These are phyloP conservation scores for Aurelia sp. DNA, from an alignment of 30 jellyfish, hydroid and myxozoan species.

Conservation along the genomic window DNA sequence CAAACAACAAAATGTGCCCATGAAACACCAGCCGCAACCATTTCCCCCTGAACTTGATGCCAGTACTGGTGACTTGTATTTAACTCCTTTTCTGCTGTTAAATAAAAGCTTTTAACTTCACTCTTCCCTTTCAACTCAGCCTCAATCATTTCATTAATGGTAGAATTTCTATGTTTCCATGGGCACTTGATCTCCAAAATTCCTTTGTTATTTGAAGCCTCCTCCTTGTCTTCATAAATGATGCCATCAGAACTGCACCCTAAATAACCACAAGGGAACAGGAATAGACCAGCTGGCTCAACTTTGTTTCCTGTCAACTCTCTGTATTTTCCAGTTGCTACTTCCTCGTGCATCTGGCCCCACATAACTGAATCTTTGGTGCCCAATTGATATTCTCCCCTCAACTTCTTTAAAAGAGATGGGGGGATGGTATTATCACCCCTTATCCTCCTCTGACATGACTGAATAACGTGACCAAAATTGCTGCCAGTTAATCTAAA, in stretches of 20 bases:
- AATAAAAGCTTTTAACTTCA: background rate
- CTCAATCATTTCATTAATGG: background rate
- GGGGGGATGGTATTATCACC: constrained; percentile 4
- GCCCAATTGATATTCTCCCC: constrained; percentile 24
- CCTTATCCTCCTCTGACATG: background rate
- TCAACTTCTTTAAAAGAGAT: constrained; percentile 1
- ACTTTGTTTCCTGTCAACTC: constrained; percentile 42
- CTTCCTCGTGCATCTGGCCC: constrained; percentile 45
- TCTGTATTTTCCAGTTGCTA: constrained; percentile 4
- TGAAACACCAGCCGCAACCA: constrained; percentile 1
- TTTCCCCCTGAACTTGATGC: constrained; percentile 46
- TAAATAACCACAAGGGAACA: constrained; percentile 47
- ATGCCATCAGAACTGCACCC: constrained; percentile 58
- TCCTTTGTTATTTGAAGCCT: constrained; percentile 25
- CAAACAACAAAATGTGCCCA: constrained; percentile 24
- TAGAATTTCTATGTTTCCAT: constrained; percentile 18
- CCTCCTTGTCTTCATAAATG: background rate
- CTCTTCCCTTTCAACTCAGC: constrained; percentile 5
- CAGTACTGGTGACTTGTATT: constrained; percentile 13
- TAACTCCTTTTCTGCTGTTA: constrained; percentile 4
- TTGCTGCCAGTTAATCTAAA: constrained; percentile 38
- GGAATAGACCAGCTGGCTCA: constrained; percentile 37
- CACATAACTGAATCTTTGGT: constrained; percentile 18
- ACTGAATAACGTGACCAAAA: constrained; percentile 30
- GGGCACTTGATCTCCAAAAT: constrained; percentile 47